Percentiles rank a stretch among this genome's conserved stretches.
These are phyloP conservation scores for Wasmannia auropunctata DNA, from an alignment of 1,140 invertebrate genomes.

Conservation along the genomic window DNA sequence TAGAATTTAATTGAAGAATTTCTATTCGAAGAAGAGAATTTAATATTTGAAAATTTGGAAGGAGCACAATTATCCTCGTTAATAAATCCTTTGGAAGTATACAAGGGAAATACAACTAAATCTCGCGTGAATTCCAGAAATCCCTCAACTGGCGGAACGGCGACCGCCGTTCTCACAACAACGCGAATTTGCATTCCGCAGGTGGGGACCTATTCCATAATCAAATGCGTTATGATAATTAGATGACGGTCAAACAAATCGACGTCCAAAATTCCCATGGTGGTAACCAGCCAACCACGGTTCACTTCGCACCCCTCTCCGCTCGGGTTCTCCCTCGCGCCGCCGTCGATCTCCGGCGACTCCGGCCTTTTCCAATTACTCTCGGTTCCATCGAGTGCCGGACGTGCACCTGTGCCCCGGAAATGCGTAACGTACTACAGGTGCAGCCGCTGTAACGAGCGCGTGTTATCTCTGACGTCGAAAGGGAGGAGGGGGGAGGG, in stretches of 20 bases:
- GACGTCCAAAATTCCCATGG: conserved; percentile 65
- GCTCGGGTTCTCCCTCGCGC: conserved; percentile 9
- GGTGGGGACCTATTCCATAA: conserved; percentile 40
- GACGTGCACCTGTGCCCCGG: conserved; percentile 80
- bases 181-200: conserved; percentile 52
- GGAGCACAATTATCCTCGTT: too few species aligned
- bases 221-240: conserved; percentile 53
- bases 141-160: neutral
- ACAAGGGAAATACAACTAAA: neutral
- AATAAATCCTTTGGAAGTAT: neutral
- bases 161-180: neutral
- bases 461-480: conserved; percentile 26
- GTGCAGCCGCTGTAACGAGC: conserved; percentile 68
- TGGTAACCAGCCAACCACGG: conserved; percentile 53
- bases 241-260: neutral
- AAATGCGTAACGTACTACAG: conserved; percentile 78
- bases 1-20: neutral
- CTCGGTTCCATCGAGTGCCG: conserved; percentile 63
- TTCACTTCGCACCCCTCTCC: conserved; percentile 72
- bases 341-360: conserved; percentile 48
- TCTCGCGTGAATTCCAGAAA: neutral
- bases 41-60: too few species aligned
- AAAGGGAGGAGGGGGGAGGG: neutral
- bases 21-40: neutral
- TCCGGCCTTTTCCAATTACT: conserved; percentile 57